A percentile compares a stretch with the other conserved stretches of the same genome.
Evolutionary conservation across 2,888 invertebrate species (phyloP).

Genomic region (Lampropteryx suffumata): DNA sequence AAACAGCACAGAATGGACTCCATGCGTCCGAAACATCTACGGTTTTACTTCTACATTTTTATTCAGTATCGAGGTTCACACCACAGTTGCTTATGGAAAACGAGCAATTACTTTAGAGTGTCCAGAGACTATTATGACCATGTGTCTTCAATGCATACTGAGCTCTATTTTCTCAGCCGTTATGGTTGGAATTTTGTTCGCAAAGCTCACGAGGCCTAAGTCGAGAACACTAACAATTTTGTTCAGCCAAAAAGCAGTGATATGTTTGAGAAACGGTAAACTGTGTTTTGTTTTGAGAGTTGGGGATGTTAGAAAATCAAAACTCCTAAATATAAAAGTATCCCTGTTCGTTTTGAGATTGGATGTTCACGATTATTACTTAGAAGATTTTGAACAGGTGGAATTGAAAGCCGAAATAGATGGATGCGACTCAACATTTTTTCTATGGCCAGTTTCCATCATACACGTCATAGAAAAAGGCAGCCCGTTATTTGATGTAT

Average conservation of each 20-base stretch:
- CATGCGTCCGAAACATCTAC: conserved; percentile 93
- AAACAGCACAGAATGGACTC: conserved; percentile 86
- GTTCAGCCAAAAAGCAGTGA: conserved; percentile 94
- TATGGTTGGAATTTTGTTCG: conserved; percentile 94
- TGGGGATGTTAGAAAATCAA: conserved; percentile 97
- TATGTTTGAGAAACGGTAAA: conserved; percentile 93
- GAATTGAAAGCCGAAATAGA: conserved; percentile 90
- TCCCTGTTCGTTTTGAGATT: conserved; percentile 92
- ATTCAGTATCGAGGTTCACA: conserved; percentile 98
- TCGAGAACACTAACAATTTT: conserved; percentile 96
- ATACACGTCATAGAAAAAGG: conserved; percentile 93
- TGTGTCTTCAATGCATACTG: conserved; percentile 97
- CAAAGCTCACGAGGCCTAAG: conserved; percentile 97
- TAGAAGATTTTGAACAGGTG: conserved; percentile 91
- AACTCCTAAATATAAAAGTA: conserved; percentile 96
- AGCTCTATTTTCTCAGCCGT: conserved; percentile 94
- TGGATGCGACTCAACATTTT: conserved; percentile 94
- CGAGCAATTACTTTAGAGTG: conserved; percentile 95
- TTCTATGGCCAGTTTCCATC: conserved; percentile 98
- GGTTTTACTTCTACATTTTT: conserved; percentile 96
- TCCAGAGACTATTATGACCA: conserved; percentile 95
- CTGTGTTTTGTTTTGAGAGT: conserved; percentile 95
- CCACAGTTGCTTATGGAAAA: conserved; percentile 95
- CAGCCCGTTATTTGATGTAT: conserved; percentile 95
- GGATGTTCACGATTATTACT: conserved; percentile 88